Conservation (phyloP, 2,113 vertebrate species). For the Oncorhynchus keta region DNA sequence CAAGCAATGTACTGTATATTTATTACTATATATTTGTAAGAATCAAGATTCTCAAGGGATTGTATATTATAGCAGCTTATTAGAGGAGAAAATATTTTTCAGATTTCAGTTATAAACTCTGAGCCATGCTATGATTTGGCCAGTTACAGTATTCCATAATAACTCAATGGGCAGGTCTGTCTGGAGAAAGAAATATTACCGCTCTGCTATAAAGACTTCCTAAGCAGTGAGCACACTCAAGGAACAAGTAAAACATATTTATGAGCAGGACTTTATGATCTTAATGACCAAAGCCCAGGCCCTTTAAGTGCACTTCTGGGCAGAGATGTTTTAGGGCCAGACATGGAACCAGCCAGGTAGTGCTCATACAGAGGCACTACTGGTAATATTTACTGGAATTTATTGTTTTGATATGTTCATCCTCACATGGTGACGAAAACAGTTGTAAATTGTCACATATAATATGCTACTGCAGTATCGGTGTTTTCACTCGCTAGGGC, state of each 20-base stretch:
- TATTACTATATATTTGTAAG: not conserved
- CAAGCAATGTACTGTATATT: not conserved
- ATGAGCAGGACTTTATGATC: conserved; percentile 63
- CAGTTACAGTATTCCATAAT: conserved; percentile 52
- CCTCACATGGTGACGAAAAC: no score
- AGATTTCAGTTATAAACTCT: not conserved
- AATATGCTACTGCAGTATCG: not conserved
- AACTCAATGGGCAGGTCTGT: conserved; percentile 45
- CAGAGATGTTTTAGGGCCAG: conserved; percentile 36
- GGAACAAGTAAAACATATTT: conserved; percentile 73
- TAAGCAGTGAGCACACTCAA: conserved; percentile 60
- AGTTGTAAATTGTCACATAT: not conserved
- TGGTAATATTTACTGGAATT: conserved; percentile 25
- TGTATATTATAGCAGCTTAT: not conserved
- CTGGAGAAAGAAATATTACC: conserved; percentile 61
- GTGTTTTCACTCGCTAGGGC: not conserved
- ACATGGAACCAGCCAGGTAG: conserved; percentile 20
- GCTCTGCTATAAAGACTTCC: conserved; percentile 52
- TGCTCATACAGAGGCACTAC: conserved; percentile 16
- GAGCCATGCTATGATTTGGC: not conserved
- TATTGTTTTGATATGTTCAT: conserved; percentile 19
- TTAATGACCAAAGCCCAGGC: conserved; percentile 54
- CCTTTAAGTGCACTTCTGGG: conserved; percentile 61
- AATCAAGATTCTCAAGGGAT: not conserved
- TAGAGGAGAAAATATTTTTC: not conserved